Conservation (phyloP, 2,888 invertebrate species). For the Metacarcinus magister region DNA sequence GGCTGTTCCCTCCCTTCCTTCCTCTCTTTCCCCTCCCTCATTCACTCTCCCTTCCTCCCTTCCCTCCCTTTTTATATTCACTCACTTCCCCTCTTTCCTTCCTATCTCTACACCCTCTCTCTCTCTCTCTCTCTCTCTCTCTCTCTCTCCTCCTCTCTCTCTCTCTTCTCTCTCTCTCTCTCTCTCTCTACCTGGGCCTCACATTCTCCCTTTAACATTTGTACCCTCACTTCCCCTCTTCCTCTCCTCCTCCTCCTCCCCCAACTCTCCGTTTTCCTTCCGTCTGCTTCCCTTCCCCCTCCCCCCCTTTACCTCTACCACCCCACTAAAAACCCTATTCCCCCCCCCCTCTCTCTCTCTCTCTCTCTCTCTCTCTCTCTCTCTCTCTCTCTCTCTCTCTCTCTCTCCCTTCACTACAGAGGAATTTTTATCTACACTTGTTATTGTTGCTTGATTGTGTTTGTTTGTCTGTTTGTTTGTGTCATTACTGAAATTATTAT, state of each 20-base stretch:
- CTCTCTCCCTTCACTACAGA: not conserved
- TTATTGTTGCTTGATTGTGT: not conserved
- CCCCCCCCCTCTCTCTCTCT: too few species aligned
- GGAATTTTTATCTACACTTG: not conserved
- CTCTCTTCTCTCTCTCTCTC: not conserved
- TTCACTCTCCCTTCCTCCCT: not conserved
- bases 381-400: not conserved
- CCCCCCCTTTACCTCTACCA: not conserved
- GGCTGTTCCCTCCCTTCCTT: not conserved
- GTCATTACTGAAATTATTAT: not conserved
- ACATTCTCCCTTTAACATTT: not conserved
- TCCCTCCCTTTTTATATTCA: not conserved
- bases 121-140: not conserved
- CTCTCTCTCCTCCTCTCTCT: not conserved
- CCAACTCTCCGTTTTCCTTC: not conserved
- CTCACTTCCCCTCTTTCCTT: not conserved
- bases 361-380: too few species aligned
- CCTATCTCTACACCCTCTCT: not conserved
- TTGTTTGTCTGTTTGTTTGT: too few species aligned
- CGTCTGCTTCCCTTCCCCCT: not conserved
- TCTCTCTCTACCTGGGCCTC: not conserved
- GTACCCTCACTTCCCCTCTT: not conserved
- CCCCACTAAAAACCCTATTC: too few species aligned
- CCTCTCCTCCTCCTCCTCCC: not conserved
- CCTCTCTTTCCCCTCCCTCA: not conserved